phyloP scores from a whole-genome alignment of 2,888 invertebrate genomes.

The Philopedon plagiatum region DNA sequence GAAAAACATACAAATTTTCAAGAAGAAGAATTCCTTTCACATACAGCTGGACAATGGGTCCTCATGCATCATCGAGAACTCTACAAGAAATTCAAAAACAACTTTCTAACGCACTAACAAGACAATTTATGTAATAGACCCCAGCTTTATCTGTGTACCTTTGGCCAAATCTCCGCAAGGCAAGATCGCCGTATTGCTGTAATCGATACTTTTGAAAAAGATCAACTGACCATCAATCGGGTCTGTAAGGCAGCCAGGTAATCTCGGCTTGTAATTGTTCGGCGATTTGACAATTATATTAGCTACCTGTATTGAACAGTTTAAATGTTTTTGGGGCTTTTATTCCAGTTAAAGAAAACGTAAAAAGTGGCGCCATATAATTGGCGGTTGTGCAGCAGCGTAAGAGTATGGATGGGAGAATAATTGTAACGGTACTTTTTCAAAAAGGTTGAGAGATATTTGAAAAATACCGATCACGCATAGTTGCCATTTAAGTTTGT shows the following conservation, averaged over 20 bases:
- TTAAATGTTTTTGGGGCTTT: conserved; percentile 5
- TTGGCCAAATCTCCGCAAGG: conserved; percentile 35
- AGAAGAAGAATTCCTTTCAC: background rate
- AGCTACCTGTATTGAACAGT: conserved; percentile 39
- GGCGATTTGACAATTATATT: conserved; percentile 10
- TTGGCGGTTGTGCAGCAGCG: conserved; percentile 13
- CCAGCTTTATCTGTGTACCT: conserved; percentile 25
- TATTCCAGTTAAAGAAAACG: conserved; percentile 35
- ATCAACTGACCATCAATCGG: conserved; percentile 39
- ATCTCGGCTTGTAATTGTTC: conserved; percentile 38
- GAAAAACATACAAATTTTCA: conserved; percentile 4
- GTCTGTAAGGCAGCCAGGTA: background rate
- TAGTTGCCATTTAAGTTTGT: no score
- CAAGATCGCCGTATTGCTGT: conserved; percentile 16
- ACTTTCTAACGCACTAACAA: conserved; percentile 26
- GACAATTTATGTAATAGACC: conserved; percentile 36
- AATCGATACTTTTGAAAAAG: conserved; percentile 46
- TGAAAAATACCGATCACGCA: no score
- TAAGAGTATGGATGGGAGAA: background rate
- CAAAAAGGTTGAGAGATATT: no score
- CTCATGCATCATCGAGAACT: background rate
- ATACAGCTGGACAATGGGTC: background rate
- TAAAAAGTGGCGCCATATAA: conserved; percentile 37
- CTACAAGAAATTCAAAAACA: background rate
- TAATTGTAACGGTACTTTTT: background rate